Evolutionary conservation across 2,888 invertebrate species (phyloP), one percentile per base, ranked within the genome.

Genomic region (Synanthedon myopaeformis): DNA sequence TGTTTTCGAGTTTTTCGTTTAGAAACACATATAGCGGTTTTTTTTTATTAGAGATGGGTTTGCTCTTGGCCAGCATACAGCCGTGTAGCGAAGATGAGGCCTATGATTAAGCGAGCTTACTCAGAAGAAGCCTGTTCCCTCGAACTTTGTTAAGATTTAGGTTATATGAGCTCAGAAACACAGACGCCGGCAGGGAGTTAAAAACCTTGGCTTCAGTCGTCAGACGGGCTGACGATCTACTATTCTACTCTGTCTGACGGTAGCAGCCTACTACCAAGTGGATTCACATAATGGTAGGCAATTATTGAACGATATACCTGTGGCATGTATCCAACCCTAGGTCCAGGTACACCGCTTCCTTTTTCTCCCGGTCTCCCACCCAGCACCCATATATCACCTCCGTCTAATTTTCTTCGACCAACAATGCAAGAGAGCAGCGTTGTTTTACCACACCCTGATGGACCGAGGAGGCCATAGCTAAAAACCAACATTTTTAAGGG

Each of bases 361-460:
- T 79, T 82, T 53, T 80, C 75, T 0, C 93, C 93, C 0, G 96
- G 95, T 52, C 79, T 88, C 3, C 92, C 90, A 0, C 95, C 96
- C 42, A 96, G 85, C 0, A 95, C 94, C 74, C 90, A 89, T 8
- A 96, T 83, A 13, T 91, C 89, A 0, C 96, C 96, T 14, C 89
- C 89, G 72, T 95, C 91, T 49, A 96, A 82, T 53, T 89, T 82
- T 57, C 92, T 89, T 60, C 94, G 89, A 0, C 96, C 96, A 5
- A 96, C 94, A 60, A 96, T 91, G 77, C 95, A 94, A 52, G 94
- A 92, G 8, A 97, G 87, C 3, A 97, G 80, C 0, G 97, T 96
- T 0, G 96, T 96, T 74, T 96, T 97, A 4, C 96, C 96, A 70
- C 96, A 96, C 5, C 96, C 96, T 62, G 96, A 96, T 0, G 96